Evolutionary conservation across 2,113 vertebrate genomes (phyloP), one percentile per base, ranked within the genome.

Genomic region (Cariama cristata): DNA sequence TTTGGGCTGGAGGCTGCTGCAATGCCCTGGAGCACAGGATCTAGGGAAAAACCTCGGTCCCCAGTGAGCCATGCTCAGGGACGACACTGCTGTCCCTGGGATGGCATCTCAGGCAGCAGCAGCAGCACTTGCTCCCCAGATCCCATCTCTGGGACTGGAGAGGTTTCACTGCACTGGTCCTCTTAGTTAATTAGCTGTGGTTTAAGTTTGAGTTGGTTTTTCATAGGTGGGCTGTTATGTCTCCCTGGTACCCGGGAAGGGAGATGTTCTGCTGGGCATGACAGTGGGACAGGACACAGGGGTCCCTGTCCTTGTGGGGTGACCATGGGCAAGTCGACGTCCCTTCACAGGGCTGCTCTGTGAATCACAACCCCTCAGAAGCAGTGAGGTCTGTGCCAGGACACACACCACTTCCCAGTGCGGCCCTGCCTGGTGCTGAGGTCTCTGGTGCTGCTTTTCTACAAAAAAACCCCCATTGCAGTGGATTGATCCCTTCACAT

Each of bases 41-140:
- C 35, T 7, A 3, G 56, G 67, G 62, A 32, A 26, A 38, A 62
- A 21, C 56, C 38, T 23, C 2, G 2, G 17, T 26, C 49, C 27
- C 2, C 44, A 2, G 62, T 0, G 49, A 77, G 53, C 19, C n/a
- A 4, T 0, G 1, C 4, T 8, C 14, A 7, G 58, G 7, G 35
- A 12, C 1, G 1, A 5, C n/a, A 7, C 2, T 1, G 12, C 56
- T 59, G 49, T 20, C 9, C 47, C 80, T 1, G 1, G 63, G 11
- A 3, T 3, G 17, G 35, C 63, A 40, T 19, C 67, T 6, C 6
- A 0, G 22, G 35, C n/a, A 14, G 44, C 53, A 50, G 58, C 59
- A 56, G 64, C 52, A 42, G 40, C 0, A 1, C 10, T 69, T 4
- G 4, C 23, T 53, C 40, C 40, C 14, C 38, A 0, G 1, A 3